phyloP scores from a whole-genome alignment of 2,113 vertebrate species.

The Malurus melanocephalus region DNA sequence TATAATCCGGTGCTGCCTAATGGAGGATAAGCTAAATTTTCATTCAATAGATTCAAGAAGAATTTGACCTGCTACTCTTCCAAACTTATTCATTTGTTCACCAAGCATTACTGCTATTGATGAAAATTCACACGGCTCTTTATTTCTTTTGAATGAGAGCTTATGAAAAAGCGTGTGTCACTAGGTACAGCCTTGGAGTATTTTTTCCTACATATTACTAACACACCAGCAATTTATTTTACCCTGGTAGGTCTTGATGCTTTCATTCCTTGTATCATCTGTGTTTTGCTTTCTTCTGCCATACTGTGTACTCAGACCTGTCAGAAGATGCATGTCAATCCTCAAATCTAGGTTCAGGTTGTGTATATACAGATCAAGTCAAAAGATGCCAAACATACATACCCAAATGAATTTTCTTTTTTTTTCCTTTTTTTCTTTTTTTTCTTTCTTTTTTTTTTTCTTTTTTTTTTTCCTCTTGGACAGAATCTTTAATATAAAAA shows the following conservation, averaged over 20 bases:
- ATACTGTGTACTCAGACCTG: not conserved
- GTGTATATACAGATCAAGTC: not conserved
- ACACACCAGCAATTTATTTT: not conserved
- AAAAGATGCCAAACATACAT: not conserved
- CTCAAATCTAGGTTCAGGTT: not conserved
- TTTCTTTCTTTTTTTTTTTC: not conserved
- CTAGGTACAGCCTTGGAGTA: not conserved
- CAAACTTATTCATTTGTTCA: not conserved
- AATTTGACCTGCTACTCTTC: not conserved
- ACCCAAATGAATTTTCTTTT: not conserved
- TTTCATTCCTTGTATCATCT: not conserved
- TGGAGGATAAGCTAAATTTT: not conserved
- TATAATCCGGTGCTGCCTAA: not conserved
- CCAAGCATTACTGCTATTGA: not conserved
- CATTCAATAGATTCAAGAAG: not conserved
- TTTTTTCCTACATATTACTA: not conserved
- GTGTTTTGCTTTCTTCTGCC: not conserved
- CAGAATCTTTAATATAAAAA: not conserved
- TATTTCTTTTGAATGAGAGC: not conserved
- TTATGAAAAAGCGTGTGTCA: not conserved
- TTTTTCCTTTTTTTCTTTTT: too few relatives aligned
- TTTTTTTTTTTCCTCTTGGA: not conserved
- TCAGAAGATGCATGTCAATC: not conserved
- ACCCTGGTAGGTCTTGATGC: not conserved
- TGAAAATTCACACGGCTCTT: not conserved